Percentiles rank a stretch among this genome's conserved stretches.
Conservation (phyloP, 2,888 invertebrate species). For the Drosophila ezoana region DNA sequence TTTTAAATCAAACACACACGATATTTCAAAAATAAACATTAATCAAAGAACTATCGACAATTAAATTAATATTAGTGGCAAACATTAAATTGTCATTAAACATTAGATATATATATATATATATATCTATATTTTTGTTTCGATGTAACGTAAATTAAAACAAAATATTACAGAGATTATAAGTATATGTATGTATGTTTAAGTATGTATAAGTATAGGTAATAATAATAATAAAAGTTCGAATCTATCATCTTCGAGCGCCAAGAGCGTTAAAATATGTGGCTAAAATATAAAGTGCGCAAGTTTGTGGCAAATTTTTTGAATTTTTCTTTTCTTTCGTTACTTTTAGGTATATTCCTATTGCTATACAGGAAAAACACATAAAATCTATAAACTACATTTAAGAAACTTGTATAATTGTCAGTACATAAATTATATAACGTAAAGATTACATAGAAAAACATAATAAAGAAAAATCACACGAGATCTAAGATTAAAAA, state of each 20-base stretch:
- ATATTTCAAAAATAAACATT: conserved; percentile 60
- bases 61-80: conserved; percentile 75
- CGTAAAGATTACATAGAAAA: conserved; percentile 52
- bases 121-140: conserved; percentile 16
- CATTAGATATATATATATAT: conserved; percentile 31
- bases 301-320: conserved; percentile 66
- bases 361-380: conserved; percentile 32
- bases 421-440: conserved; percentile 58
- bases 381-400: conserved; percentile 44
- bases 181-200: conserved; percentile 27
- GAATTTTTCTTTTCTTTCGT: conserved; percentile 6
- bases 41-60: conserved; percentile 62
- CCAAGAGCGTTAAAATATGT: conserved; percentile 25
- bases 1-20: conserved; percentile 60
- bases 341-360: conserved; percentile 23
- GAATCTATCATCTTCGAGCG: conserved; percentile 44
- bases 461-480: conserved; percentile 63
- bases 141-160: conserved; percentile 54
- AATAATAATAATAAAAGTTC: conserved; percentile 34
- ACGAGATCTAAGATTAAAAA: conserved; percentile 75
- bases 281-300: conserved; percentile 62
- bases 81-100: conserved; percentile 67
- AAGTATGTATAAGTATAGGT: conserved; percentile 22
- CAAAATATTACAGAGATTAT: conserved; percentile 67
- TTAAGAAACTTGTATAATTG: conserved; percentile 33